Conservation (phyloP, 2,113 vertebrate genomes). For the Carettochelys insculpta region DNA sequence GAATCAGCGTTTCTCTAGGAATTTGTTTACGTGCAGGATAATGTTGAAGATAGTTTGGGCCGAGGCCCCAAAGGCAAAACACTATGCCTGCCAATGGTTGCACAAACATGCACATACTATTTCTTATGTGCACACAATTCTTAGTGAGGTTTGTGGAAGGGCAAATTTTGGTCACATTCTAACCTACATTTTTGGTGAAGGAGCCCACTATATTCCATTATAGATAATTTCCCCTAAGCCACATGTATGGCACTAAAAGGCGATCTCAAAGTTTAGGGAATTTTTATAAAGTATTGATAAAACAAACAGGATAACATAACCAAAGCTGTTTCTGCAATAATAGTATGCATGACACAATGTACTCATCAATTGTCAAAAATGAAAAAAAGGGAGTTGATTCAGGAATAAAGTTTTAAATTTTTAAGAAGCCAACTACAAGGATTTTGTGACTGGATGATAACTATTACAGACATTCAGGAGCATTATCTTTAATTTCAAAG, state of each 20-base stretch:
- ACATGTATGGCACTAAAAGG: neutral
- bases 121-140: neutral
- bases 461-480: conserved; percentile 44
- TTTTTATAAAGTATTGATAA: neutral
- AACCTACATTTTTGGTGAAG: neutral
- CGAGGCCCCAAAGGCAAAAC: neutral
- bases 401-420: neutral
- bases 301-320: neutral
- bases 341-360: neutral
- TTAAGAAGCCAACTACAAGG: conserved; percentile 27
- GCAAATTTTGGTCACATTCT: neutral
- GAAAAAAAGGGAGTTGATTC: neutral
- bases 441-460: conserved; percentile 24
- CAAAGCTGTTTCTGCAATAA: neutral
- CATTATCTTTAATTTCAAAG: conserved; percentile 37
- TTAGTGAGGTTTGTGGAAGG: neutral
- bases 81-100: neutral
- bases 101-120: neutral
- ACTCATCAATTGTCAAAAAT: neutral
- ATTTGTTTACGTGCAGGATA: neutral
- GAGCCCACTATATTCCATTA: neutral
- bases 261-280: neutral
- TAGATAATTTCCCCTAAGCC: neutral
- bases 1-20: neutral
- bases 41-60: neutral